A percentile compares a stretch with the other conserved stretches of the same genome.
These are phyloP conservation scores for Drosophila kuntzei DNA, from an alignment of 2,888 invertebrate species.

Conservation along the genomic window DNA sequence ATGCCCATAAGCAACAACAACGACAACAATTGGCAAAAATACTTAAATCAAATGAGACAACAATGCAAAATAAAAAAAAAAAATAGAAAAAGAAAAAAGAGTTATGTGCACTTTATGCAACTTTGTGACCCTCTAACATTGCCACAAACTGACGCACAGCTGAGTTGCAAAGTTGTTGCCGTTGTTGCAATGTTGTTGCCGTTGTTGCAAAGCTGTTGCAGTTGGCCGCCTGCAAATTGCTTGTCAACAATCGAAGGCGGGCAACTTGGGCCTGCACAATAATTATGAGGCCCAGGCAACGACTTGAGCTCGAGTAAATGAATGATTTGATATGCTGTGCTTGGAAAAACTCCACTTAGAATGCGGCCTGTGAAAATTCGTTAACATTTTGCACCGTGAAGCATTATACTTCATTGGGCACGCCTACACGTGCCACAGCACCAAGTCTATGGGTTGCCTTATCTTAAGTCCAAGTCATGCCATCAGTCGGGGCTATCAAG, in stretches of 20 bases:
- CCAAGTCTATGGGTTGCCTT: slow-evolving; percentile 33
- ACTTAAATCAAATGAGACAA: slow-evolving; percentile 72
- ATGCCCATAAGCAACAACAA: slow-evolving; percentile 15
- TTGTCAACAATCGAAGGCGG: slow-evolving; percentile 75
- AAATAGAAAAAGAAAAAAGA: slow-evolving; percentile 29
- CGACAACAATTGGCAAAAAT: slow-evolving; percentile 50
- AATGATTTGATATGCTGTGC: slow-evolving; percentile 74
- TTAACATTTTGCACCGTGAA: slow-evolving; percentile 75
- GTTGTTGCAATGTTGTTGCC: slow-evolving; percentile 30
- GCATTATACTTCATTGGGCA: slow-evolving; percentile 68
- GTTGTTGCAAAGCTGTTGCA: slow-evolving; percentile 31
- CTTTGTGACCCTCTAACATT: slow-evolving; percentile 67
- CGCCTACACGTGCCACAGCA: slow-evolving; percentile 69
- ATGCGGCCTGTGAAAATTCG: slow-evolving; percentile 70
- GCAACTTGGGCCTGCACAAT: slow-evolving; percentile 48
- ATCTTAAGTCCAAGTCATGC: slow-evolving; percentile 68
- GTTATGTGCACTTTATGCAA: slow-evolving; percentile 74
- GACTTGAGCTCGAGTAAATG: slow-evolving; percentile 39
- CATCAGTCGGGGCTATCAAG: slow-evolving; percentile 58
- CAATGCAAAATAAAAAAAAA: slow-evolving; percentile 30
- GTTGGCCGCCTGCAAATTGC: slow-evolving; percentile 66
- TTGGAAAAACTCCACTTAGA: slow-evolving; percentile 71
- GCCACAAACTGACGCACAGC: slow-evolving; percentile 56
- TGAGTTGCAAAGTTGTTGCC: slow-evolving; percentile 41
- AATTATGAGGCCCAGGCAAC: slow-evolving; percentile 49